Percentiles rank a stretch among this genome's conserved stretches.
Evolutionary conservation across 2,888 invertebrate species (phyloP).

Genomic region (Camponotus fellah): DNA sequence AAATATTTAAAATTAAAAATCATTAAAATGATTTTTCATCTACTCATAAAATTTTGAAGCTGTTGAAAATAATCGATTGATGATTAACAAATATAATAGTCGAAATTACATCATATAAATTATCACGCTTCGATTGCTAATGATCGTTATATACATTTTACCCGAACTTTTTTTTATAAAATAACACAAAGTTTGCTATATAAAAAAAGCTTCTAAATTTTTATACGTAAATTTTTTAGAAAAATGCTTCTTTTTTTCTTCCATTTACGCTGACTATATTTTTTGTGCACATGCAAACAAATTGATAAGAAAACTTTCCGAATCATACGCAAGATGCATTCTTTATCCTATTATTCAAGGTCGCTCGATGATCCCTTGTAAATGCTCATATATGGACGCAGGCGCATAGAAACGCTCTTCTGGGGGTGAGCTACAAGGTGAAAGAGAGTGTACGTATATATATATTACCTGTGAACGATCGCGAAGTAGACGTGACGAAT

Average conservation of each 20-base stretch:
- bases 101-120: not conserved
- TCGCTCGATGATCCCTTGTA: conserved; percentile 40
- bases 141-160: not conserved
- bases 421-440: conserved; percentile 31
- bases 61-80: not conserved
- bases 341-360: conserved; percentile 43
- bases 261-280: not conserved
- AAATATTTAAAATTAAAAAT: not conserved
- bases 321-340: not conserved
- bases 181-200: not conserved
- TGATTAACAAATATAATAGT: not conserved
- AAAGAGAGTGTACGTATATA: not conserved
- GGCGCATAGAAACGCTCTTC: not conserved
- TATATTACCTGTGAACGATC: not conserved
- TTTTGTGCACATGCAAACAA: not conserved
- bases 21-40: not conserved
- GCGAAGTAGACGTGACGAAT: conserved; percentile 4
- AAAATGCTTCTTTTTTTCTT: not conserved
- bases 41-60: not conserved
- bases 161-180: not conserved
- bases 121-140: not conserved
- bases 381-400: conserved; percentile 23
- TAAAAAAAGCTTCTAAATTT: not conserved
- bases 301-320: not conserved
- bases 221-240: not conserved